Conservation (phyloP, 2,888 invertebrate species). For the Gymnocheta viridis region DNA sequence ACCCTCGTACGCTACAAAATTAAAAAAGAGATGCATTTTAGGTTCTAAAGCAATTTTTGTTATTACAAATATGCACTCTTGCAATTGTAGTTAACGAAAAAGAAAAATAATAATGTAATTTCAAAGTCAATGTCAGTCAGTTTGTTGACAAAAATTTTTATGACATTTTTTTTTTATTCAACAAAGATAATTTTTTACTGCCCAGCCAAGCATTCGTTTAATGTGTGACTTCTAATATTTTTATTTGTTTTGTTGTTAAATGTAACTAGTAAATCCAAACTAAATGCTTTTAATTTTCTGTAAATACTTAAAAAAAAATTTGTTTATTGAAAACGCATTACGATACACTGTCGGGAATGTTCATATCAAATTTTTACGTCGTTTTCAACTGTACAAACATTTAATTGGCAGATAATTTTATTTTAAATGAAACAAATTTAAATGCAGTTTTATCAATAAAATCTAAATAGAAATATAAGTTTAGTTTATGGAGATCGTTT, state of each 20-base stretch:
- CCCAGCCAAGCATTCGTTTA: conserved; percentile 47
- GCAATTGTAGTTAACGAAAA: conserved; percentile 1
- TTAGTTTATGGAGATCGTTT: too few relatives aligned
- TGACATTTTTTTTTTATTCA: conserved; percentile 32
- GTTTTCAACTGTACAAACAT: background rate
- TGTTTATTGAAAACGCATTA: conserved; percentile 53
- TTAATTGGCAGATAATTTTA: background rate
- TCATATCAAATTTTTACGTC: background rate
- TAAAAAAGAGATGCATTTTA: too few relatives aligned
- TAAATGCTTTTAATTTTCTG: conserved; percentile 58
- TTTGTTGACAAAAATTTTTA: conserved; percentile 48
- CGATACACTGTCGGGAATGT: conserved; percentile 1
- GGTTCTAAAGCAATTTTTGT: background rate
- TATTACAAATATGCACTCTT: background rate
- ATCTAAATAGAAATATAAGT: background rate
- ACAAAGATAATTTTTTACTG: conserved; percentile 63
- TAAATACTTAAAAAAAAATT: conserved; percentile 51
- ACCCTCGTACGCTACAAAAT: too few relatives aligned
- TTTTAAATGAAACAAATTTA: background rate
- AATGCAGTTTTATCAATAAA: background rate
- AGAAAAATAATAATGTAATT: background rate
- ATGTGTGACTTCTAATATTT: conserved; percentile 55
- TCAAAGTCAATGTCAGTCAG: conserved; percentile 35
- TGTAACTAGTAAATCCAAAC: conserved; percentile 48
- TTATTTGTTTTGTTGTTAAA: conserved; percentile 45